These are phyloP conservation scores for Melinaea menophilus DNA, from an alignment of 2,888 invertebrate species.

Conservation along the genomic window DNA sequence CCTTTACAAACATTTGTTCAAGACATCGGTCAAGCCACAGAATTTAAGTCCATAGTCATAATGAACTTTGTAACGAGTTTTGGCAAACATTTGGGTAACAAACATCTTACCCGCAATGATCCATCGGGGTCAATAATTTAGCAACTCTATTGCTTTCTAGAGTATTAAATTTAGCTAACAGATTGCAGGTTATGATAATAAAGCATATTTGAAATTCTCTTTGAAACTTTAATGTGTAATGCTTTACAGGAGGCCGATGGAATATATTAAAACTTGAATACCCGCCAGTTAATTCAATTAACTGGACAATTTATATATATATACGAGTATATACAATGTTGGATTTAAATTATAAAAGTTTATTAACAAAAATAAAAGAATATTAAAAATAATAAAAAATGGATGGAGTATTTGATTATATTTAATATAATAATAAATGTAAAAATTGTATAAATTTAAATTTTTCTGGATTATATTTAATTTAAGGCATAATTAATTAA, in stretches of 20 bases:
- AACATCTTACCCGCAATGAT: slow-evolving; percentile 13
- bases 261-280: background rate
- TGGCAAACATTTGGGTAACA: slow-evolving; percentile 11
- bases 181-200: slow-evolving; percentile 2
- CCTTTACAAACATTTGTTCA: slow-evolving; percentile 17
- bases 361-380: no score
- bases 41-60: slow-evolving; percentile 17
- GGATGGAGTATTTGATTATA: no score
- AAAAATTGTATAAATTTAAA: no score
- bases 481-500: no score
- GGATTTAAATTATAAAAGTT: no score
- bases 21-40: slow-evolving; percentile 19
- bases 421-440: no score
- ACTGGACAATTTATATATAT: no score
- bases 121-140: slow-evolving; percentile 10
- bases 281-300: no score
- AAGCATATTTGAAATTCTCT: slow-evolving; percentile 5
- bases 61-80: slow-evolving; percentile 25
- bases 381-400: no score
- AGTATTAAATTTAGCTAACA: slow-evolving; percentile 1
- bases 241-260: background rate
- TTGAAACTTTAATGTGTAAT: background rate
- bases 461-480: no score
- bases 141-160: slow-evolving; percentile 4
- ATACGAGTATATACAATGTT: no score